These are phyloP conservation scores for Erethizon dorsatum DNA, from an alignment of 2,797 vertebrate species.

Conservation along the genomic window DNA sequence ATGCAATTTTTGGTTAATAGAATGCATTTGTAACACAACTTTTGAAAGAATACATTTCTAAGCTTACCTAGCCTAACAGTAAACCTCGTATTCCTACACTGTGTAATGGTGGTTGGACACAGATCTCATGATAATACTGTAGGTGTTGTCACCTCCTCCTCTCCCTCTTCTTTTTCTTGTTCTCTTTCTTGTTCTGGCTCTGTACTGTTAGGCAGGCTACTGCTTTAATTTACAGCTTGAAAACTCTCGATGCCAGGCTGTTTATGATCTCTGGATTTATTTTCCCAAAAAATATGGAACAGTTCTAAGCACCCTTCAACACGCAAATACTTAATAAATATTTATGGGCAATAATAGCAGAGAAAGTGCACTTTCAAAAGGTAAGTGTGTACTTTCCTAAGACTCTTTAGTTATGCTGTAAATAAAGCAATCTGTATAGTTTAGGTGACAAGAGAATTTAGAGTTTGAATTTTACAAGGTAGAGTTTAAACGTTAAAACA, in stretches of 20 bases:
- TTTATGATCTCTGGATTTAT: not conserved
- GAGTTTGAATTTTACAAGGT: conserved; percentile 89
- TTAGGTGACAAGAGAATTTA: conserved; percentile 61
- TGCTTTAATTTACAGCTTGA: conserved; percentile 54
- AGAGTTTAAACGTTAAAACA: conserved; percentile 81
- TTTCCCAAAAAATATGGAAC: conserved; percentile 54
- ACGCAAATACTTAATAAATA: conserved; percentile 36
- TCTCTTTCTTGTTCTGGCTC: not conserved
- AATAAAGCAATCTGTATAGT: conserved; percentile 90
- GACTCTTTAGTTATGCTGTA: conserved; percentile 86
- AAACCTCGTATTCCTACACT: conserved; percentile 28
- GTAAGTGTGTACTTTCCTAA: conserved; percentile 76
- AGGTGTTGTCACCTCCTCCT: not conserved
- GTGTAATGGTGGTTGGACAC: not conserved
- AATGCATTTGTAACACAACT: conserved; percentile 9
- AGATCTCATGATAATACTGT: conserved; percentile 42
- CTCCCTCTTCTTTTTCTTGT: not conserved
- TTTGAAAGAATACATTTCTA: conserved; percentile 54
- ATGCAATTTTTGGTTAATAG: not conserved
- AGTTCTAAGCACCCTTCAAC: conserved; percentile 56
- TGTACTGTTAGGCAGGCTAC: conserved; percentile 57
- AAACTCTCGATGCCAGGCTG: not conserved
- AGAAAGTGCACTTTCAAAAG: conserved; percentile 65
- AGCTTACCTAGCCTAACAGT: not conserved
- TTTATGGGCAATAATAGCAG: not conserved